Conservation (phyloP, 2,797 vertebrate genomes). For the Argya squamiceps region DNA sequence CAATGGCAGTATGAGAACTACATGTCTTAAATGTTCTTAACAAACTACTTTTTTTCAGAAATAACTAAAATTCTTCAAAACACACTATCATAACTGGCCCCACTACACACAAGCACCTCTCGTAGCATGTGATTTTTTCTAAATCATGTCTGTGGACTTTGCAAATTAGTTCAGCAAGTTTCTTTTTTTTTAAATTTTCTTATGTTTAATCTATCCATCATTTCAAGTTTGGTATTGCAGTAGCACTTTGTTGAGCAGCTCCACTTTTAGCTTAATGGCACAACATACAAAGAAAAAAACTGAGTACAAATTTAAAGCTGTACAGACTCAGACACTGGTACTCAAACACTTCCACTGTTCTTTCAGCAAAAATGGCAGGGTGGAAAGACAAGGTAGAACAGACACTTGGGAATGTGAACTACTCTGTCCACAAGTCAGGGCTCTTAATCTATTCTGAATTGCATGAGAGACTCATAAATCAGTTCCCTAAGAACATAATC, state of each 20-base stretch:
- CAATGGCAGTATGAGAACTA: background rate
- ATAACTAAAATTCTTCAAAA: background rate
- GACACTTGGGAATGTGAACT: background rate
- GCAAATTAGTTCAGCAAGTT: background rate
- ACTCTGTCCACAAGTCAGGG: background rate
- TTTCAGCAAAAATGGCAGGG: background rate
- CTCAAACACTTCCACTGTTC: background rate
- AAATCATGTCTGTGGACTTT: background rate
- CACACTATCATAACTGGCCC: background rate
- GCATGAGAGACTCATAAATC: background rate
- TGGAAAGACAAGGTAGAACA: background rate
- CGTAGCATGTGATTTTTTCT: rapidly evolving
- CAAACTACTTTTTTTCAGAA: background rate
- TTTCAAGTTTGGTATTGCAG: background rate
- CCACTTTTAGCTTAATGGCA: background rate
- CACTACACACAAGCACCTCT: background rate
- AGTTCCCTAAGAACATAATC: background rate
- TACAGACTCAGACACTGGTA: background rate
- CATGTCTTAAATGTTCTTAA: background rate
- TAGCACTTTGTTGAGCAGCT: background rate
- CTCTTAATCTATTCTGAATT: background rate
- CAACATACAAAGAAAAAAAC: background rate
- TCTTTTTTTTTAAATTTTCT: background rate
- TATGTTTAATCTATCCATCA: background rate
- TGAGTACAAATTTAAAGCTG: background rate